Conservation (phyloP, 2,888 invertebrate genomes). For the Drosophila diplacantha region DNA sequence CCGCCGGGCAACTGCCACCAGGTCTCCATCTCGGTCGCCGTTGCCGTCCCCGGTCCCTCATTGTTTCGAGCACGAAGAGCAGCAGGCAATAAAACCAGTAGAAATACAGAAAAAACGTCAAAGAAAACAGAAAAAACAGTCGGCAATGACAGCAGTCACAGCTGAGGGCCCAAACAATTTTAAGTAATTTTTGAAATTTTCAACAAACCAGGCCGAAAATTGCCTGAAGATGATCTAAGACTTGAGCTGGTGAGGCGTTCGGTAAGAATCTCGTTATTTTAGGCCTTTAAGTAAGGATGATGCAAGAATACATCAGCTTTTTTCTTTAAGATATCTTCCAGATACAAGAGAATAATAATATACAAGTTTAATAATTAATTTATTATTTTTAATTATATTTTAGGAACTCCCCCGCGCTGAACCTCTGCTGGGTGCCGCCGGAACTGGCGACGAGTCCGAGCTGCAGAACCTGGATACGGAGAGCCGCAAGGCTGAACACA, state of each 20-base stretch:
- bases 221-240: conserved; percentile 11
- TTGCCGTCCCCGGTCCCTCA: conserved; percentile 31
- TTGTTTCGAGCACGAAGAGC: conserved; percentile 50
- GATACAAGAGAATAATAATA: neutral
- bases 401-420: conserved; percentile 78
- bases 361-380: neutral
- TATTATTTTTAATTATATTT: conserved; percentile 19
- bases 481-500: conserved; percentile 65
- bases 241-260: neutral
- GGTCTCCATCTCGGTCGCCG: conserved; percentile 8
- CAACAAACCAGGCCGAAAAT: conserved; percentile 10
- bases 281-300: neutral
- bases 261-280: neutral
- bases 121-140: conserved; percentile 13
- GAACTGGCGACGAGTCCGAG: conserved; percentile 68
- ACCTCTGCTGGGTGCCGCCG: conserved; percentile 77
- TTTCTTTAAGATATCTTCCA: neutral
- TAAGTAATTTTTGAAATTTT: conserved; percentile 19
- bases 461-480: conserved; percentile 74
- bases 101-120: conserved; percentile 3
- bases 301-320: neutral
- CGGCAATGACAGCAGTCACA: conserved; percentile 19
- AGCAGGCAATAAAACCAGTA: conserved; percentile 9
- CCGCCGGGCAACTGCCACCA: conserved; percentile 49
- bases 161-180: conserved; percentile 27